phyloP scores from a whole-genome alignment of 2,113 vertebrate species.

The Strix uralensis region DNA sequence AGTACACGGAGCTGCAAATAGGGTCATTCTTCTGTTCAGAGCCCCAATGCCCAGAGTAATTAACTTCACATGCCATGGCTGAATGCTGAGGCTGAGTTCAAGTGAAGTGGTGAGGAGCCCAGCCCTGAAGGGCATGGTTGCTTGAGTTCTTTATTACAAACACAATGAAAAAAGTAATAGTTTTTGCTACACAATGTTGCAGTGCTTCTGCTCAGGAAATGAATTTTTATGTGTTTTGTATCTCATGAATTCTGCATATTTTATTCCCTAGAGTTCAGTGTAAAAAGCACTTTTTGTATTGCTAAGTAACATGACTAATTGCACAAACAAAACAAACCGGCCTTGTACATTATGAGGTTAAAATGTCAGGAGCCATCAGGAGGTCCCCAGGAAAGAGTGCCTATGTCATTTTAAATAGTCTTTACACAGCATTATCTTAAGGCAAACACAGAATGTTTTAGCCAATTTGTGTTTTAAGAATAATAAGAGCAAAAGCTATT shows the following conservation, averaged over 20 bases:
- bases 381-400: slow-evolving; percentile 14
- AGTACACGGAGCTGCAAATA: slow-evolving; percentile 58
- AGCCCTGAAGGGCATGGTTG: slow-evolving; percentile 57
- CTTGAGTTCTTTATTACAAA: slow-evolving; percentile 65
- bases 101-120: slow-evolving; percentile 61
- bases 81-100: slow-evolving; percentile 41
- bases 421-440: background rate
- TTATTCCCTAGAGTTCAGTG: slow-evolving; percentile 60
- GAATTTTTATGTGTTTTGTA: slow-evolving; percentile 68
- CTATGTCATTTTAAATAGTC: slow-evolving; percentile 44
- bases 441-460: slow-evolving; percentile 1
- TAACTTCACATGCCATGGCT: slow-evolving; percentile 67
- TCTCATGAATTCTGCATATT: slow-evolving; percentile 69
- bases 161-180: slow-evolving; percentile 58
- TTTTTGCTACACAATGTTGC: slow-evolving; percentile 29
- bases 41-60: slow-evolving; percentile 70
- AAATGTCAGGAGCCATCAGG: slow-evolving; percentile 40
- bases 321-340: slow-evolving; percentile 45
- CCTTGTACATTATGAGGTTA: slow-evolving; percentile 7
- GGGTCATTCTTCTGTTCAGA: slow-evolving; percentile 65
- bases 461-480: background rate
- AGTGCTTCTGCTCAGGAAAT: slow-evolving; percentile 62
- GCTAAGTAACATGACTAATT: slow-evolving; percentile 45
- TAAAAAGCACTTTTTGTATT: slow-evolving; percentile 63
- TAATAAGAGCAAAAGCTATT: background rate